Percentiles rank a stretch among this genome's conserved stretches.
Evolutionary conservation across 2,797 vertebrate species (phyloP).

Genomic region (Lithobates pipiens): DNA sequence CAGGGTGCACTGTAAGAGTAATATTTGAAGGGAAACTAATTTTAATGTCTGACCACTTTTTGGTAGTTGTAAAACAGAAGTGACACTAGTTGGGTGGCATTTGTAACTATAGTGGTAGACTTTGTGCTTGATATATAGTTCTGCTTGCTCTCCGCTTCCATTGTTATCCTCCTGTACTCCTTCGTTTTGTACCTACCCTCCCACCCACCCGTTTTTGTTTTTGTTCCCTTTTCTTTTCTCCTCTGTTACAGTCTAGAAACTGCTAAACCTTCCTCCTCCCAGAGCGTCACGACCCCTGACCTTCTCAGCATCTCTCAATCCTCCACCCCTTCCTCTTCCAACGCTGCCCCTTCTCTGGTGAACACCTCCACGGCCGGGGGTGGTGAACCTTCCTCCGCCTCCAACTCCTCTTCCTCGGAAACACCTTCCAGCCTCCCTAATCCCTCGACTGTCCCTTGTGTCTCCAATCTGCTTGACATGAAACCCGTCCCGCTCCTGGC

Average conservation of each 20-base stretch:
- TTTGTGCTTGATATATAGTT: conserved; percentile 8
- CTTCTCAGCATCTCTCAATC: conserved; percentile 63
- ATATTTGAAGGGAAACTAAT: too few species aligned
- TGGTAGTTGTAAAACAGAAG: too few species aligned
- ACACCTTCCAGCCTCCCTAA: conserved; percentile 90
- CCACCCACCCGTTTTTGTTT: conserved; percentile 76
- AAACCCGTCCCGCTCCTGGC: conserved; percentile 98
- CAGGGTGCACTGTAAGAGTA: too few species aligned
- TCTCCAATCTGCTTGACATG: conserved; percentile 96
- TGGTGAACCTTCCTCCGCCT: conserved; percentile 76
- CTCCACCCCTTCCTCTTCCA: conserved; percentile 92
- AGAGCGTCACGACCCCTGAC: conserved; percentile 79
- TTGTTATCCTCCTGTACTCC: conserved; percentile 66
- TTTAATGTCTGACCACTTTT: too few species aligned
- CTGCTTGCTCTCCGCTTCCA: conserved; percentile 57
- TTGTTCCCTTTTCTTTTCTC: conserved; percentile 77
- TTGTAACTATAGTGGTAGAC: too few species aligned
- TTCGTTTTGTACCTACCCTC: conserved; percentile 72
- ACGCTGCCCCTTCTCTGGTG: conserved; percentile 89
- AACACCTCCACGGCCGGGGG: conserved; percentile 80
- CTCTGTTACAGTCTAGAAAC: conserved; percentile 97
- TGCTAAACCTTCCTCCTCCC: conserved; percentile 98
- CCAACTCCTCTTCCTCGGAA: conserved; percentile 86
- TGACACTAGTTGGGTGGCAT: too few species aligned
- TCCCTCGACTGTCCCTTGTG: conserved; percentile 92